Evolutionary conservation across 2,113 vertebrate genomes (phyloP).

Genomic region (Lepisosteus oculatus): DNA sequence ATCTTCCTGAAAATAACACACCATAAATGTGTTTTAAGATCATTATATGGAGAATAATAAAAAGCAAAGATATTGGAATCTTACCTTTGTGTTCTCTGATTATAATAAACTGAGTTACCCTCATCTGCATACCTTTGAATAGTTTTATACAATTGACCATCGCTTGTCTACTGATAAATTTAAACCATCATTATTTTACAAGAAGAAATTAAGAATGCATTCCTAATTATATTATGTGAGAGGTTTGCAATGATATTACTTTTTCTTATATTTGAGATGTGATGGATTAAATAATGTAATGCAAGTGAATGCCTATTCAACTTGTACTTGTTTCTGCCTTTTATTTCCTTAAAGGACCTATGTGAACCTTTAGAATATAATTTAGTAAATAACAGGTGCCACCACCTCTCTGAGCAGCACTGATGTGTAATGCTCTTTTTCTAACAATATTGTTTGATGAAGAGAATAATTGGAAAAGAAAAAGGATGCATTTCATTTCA

Average conservation of each 20-base stretch:
- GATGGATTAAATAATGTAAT: constrained; percentile 70
- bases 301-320: constrained; percentile 58
- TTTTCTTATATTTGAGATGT: constrained; percentile 65
- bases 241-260: constrained; percentile 67
- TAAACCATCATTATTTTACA: neutral
- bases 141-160: neutral
- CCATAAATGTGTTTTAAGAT: too few species aligned
- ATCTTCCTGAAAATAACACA: too few species aligned
- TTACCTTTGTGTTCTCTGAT: too few species aligned
- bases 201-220: neutral
- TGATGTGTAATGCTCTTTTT: constrained; percentile 24
- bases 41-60: too few species aligned
- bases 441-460: neutral
- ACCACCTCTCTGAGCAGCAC: constrained; percentile 37
- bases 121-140: too few species aligned
- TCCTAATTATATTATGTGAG: constrained; percentile 63
- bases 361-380: constrained; percentile 38
- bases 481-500: too few species aligned
- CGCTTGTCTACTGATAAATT: neutral
- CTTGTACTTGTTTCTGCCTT: constrained; percentile 52
- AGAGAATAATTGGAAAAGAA: too few species aligned
- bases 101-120: too few species aligned
- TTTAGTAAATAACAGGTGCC: constrained; percentile 45
- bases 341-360: constrained; percentile 61
- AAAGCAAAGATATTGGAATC: too few species aligned